Evolutionary conservation across 2,113 vertebrate species (phyloP), one percentile per base, ranked within the genome.

Genomic region (Suncus etruscus): DNA sequence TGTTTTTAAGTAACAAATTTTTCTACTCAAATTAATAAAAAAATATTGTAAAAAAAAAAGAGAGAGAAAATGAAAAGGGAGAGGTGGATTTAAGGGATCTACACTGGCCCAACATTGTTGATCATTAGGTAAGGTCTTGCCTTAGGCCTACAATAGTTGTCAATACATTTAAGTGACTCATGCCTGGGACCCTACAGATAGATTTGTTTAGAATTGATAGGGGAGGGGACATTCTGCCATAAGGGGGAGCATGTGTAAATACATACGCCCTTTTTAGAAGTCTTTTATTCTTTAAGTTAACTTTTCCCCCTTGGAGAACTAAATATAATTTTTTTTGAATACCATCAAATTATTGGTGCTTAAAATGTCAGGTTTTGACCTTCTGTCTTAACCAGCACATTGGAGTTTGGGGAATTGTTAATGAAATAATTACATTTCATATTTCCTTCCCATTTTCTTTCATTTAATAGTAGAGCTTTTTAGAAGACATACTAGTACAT

Each of bases 291-390:
- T 69, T 69, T 81, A 15, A 76, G 45, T 79, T 31, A 79, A 66
- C 78, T 83, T 92, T 92, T 75, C 58, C 14, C 58, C 63, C 87
- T 69, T 39, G 61, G 70, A 84, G 16, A 90, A 84, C 50, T 77
- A 81, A 80, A 29, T 31, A 74, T 54, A 79, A 70, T 11, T 27
- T 75, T 76, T n/a, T 3, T 5, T 87, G 8, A 51, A 83, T 80
- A 50, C 20, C 54, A 75, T 1, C 86, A 47, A 80, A 58, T 31
- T 80, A 11, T 72, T 84, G 1, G 58, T 32, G 31, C 87, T 84
- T 90, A 80, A 83, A 83, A 63, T 79, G 1, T 29, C 3, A 51
- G 2, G 47, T 69, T 91, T 11, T 39, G 16, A 1, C 22, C 10
- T 78, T 27, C 68, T 54, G 27, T 54, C 3, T 79, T 86, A 72